phyloP scores from a whole-genome alignment of 2,888 invertebrate species.

The Cephus pygmeus region DNA sequence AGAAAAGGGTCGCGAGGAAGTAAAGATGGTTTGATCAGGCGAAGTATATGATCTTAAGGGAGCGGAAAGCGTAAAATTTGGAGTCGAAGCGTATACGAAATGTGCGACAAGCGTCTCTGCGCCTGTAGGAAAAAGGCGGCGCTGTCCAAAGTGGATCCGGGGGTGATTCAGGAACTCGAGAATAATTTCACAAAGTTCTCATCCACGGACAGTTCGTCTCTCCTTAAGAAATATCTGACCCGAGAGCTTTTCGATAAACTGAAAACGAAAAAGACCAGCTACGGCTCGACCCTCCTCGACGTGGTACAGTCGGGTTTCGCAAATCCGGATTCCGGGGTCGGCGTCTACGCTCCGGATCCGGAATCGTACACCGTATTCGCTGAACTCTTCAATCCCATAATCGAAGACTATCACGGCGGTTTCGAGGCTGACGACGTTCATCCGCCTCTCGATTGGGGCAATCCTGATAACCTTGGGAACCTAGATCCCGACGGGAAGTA shows the following conservation, averaged over 20 bases:
- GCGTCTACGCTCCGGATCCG: slow-evolving; percentile 76
- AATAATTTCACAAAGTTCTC: slow-evolving; percentile 67
- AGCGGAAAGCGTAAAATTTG: background rate
- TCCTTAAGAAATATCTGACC: slow-evolving; percentile 74
- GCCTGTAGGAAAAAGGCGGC: slow-evolving; percentile 42
- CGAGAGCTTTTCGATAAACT: slow-evolving; percentile 63
- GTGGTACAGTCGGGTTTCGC: slow-evolving; percentile 75
- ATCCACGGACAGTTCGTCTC: slow-evolving; percentile 69
- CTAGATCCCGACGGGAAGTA: slow-evolving; percentile 72
- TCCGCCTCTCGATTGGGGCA: slow-evolving; percentile 73
- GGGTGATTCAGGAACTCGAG: slow-evolving; percentile 66
- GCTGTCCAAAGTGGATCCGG: slow-evolving; percentile 18
- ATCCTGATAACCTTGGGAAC: slow-evolving; percentile 69
- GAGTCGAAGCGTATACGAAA: slow-evolving; percentile 25
- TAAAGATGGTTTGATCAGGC: background rate
- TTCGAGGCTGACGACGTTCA: slow-evolving; percentile 71
- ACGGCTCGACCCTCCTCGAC: slow-evolving; percentile 73
- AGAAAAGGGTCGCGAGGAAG: background rate
- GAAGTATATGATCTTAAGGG: background rate
- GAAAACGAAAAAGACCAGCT: slow-evolving; percentile 70
- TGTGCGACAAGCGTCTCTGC: slow-evolving; percentile 55
- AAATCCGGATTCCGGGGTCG: slow-evolving; percentile 75
- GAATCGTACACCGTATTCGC: slow-evolving; percentile 75
- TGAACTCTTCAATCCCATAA: slow-evolving; percentile 76
- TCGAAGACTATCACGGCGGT: slow-evolving; percentile 76